Evolutionary conservation across 64 coral and sea anemone genomes (phyloP).

Genomic region (Montipora sp.): DNA sequence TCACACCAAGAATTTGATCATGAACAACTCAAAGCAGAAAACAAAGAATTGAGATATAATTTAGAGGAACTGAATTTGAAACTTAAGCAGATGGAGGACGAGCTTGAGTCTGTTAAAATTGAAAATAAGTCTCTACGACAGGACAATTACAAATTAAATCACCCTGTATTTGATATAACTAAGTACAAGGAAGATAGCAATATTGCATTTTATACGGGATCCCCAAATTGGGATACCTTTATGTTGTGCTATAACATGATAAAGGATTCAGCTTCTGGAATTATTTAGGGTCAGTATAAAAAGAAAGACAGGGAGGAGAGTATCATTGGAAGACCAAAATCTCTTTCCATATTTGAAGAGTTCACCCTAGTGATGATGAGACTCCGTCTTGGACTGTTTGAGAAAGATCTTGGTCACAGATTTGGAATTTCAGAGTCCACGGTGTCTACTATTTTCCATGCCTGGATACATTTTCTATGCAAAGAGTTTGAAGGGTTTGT

Average conservation of each 20-base stretch:
- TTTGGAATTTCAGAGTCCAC: conserved; percentile 28
- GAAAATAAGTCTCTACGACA: too few species aligned
- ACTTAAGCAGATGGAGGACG: too few species aligned
- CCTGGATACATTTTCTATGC: conserved; percentile 60
- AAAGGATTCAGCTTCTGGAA: conserved; percentile 29
- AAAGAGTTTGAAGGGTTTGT: conserved; percentile 43
- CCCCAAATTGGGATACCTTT: conserved; percentile 19
- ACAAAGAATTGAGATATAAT: too few species aligned
- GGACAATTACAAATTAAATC: too few species aligned
- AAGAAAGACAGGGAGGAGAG: background rate
- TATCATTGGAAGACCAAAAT: background rate
- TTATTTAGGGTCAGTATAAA: conserved; percentile 19
- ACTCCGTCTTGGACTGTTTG: conserved; percentile 17
- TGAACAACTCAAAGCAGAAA: too few species aligned
- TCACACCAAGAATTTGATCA: too few species aligned
- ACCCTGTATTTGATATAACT: too few species aligned
- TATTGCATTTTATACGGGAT: conserved; percentile 54
- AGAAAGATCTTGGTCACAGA: conserved; percentile 44
- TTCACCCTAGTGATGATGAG: background rate
- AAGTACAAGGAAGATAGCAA: background rate
- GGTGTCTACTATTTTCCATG: conserved; percentile 25
- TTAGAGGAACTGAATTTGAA: too few species aligned
- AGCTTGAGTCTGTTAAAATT: too few species aligned
- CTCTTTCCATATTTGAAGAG: too few species aligned
- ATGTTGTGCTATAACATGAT: conserved; percentile 35